Evolutionary conservation across 35 echinoderm and acorn worm species (phyloP).

Genomic region (Apostichopus parvimensis): DNA sequence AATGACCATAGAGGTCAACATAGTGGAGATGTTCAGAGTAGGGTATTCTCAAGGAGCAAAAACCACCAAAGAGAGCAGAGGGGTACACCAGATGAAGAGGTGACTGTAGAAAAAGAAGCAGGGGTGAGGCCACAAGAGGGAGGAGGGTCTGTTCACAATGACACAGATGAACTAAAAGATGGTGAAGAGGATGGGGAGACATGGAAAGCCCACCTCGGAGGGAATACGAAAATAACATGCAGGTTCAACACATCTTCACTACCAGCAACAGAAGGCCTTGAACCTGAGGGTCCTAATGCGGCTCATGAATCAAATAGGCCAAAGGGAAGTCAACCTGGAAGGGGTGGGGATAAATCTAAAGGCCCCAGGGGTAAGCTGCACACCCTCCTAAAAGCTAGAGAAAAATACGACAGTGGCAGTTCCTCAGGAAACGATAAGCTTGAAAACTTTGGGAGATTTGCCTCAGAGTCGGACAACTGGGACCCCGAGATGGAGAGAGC

Average conservation of each 20-base stretch:
- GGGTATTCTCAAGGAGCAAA: conserved; percentile 36
- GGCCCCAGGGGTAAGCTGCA: conserved; percentile 48
- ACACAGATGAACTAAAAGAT: background rate
- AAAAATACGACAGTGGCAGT: conserved; percentile 45
- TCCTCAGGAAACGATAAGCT: conserved; percentile 30
- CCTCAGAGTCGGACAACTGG: conserved; percentile 48
- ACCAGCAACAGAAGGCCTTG: background rate
- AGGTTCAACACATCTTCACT: conserved; percentile 24
- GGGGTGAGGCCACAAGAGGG: background rate
- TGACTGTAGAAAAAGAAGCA: background rate
- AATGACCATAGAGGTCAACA: background rate
- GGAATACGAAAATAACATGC: conserved; percentile 52
- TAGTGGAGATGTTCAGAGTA: conserved; percentile 9
- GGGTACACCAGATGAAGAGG: background rate
- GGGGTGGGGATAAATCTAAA: background rate
- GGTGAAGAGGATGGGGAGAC: background rate
- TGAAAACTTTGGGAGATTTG: conserved; percentile 41
- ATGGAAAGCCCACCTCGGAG: conserved; percentile 33
- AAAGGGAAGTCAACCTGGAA: background rate
- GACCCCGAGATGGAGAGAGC: conserved; percentile 43
- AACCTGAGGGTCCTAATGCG: background rate
- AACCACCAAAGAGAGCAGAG: background rate
- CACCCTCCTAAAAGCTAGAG: conserved; percentile 42
- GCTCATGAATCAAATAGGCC: background rate
- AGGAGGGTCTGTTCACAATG: background rate